Percentiles rank a stretch among this genome's conserved stretches.
These are phyloP conservation scores for Actenoides hombroni DNA, from an alignment of 2,113 vertebrate genomes.

Conservation along the genomic window DNA sequence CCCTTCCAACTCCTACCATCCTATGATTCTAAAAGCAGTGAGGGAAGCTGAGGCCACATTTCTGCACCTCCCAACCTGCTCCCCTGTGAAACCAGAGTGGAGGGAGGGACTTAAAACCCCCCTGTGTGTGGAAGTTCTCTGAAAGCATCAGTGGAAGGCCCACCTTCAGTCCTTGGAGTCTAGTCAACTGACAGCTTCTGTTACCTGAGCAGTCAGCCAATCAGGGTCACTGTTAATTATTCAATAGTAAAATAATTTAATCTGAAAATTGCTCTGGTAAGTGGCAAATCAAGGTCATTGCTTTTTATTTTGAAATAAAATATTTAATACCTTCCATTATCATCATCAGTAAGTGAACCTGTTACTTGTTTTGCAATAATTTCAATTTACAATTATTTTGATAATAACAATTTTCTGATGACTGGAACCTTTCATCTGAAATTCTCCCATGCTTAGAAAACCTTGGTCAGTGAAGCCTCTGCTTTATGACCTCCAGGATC, in stretches of 20 bases:
- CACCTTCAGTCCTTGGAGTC: background rate
- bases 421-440: background rate
- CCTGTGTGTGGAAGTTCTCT: background rate
- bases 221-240: slow-evolving; percentile 40
- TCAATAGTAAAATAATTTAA: background rate
- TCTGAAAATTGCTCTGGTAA: background rate
- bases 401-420: background rate
- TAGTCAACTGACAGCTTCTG: background rate
- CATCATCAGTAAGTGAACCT: background rate
- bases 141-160: background rate
- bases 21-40: background rate
- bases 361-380: background rate
- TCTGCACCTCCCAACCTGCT: background rate
- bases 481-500: background rate
- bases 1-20: too few relatives aligned
- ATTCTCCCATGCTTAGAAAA: background rate
- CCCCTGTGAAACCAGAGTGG: background rate
- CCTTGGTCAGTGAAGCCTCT: background rate
- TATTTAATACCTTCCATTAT: background rate
- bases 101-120: background rate
- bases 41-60: background rate
- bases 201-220: background rate
- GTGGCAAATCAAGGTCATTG: background rate
- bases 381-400: background rate
- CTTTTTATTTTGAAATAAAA: background rate